These are phyloP conservation scores for Xiphydria camelus DNA, from an alignment of 2,888 invertebrate genomes.

Conservation along the genomic window DNA sequence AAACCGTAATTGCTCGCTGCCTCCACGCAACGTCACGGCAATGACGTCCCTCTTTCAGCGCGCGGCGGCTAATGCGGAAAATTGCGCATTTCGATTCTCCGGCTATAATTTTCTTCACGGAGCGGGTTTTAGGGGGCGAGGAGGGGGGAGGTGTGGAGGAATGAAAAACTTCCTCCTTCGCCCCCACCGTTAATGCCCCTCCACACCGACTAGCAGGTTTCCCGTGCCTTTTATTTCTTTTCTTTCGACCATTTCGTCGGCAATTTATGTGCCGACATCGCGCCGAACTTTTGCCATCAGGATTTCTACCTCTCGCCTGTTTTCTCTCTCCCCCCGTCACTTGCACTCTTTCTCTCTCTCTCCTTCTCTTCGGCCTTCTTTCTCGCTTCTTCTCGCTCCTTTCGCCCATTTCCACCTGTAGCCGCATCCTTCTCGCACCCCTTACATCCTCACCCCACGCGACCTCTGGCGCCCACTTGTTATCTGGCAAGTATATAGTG, in stretches of 20 bases:
- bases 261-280: conserved; percentile 13
- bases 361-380: background rate
- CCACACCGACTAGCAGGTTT: conserved; percentile 1
- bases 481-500: background rate
- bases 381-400: conserved; percentile 1
- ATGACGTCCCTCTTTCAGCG: no score
- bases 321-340: background rate
- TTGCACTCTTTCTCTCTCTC: conserved; percentile 2
- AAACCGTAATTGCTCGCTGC: no score
- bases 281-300: conserved; percentile 7
- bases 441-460: no score
- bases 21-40: no score
- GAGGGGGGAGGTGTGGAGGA: no score
- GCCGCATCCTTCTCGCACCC: no score
- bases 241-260: conserved; percentile 8
- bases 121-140: no score
- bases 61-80: no score
- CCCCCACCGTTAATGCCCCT: background rate
- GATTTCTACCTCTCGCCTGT: background rate
- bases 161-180: no score
- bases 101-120: background rate
- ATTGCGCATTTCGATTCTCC: no score
- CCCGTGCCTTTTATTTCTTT: conserved; percentile 2
- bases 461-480: background rate
- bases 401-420: no score